These are phyloP conservation scores for Dynastes tityus DNA, from an alignment of 2,888 invertebrate species.

Conservation along the genomic window DNA sequence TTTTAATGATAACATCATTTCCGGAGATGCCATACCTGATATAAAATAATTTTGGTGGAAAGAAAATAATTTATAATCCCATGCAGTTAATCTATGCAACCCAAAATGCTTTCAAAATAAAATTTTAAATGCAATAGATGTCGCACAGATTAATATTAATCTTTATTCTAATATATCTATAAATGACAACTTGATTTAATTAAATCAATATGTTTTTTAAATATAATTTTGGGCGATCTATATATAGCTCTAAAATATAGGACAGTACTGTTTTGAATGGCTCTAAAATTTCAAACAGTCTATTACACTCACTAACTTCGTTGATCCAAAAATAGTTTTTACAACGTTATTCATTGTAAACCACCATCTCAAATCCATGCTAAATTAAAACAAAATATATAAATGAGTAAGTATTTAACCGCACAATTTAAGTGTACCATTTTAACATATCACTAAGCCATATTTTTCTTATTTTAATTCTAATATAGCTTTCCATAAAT, in stretches of 20 bases:
- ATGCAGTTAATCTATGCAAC: too few relatives aligned
- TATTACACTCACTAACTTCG: neutral
- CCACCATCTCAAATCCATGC: slow-evolving; percentile 10
- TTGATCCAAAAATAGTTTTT: slow-evolving; percentile 41
- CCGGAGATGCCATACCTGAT: slow-evolving; percentile 10
- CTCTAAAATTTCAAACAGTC: slow-evolving; percentile 3
- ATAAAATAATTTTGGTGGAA: neutral
- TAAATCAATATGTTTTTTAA: too few relatives aligned
- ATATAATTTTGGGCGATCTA: neutral
- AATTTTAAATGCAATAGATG: too few relatives aligned
- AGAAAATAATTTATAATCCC: too few relatives aligned
- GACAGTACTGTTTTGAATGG: neutral
- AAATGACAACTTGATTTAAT: too few relatives aligned
- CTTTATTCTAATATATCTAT: too few relatives aligned
- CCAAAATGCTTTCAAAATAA: too few relatives aligned
- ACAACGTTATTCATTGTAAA: neutral
- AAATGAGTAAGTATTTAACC: slow-evolving; percentile 33
- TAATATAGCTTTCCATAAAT: neutral
- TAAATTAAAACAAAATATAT: slow-evolving; percentile 15
- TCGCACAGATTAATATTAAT: too few relatives aligned
- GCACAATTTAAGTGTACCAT: neutral
- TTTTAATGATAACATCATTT: slow-evolving; percentile 16
- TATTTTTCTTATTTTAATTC: neutral
- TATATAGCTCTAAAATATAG: slow-evolving; percentile 1
- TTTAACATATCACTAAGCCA: neutral